phyloP scores from a whole-genome alignment of 2,888 invertebrate species.

The Pinctada fucata region DNA sequence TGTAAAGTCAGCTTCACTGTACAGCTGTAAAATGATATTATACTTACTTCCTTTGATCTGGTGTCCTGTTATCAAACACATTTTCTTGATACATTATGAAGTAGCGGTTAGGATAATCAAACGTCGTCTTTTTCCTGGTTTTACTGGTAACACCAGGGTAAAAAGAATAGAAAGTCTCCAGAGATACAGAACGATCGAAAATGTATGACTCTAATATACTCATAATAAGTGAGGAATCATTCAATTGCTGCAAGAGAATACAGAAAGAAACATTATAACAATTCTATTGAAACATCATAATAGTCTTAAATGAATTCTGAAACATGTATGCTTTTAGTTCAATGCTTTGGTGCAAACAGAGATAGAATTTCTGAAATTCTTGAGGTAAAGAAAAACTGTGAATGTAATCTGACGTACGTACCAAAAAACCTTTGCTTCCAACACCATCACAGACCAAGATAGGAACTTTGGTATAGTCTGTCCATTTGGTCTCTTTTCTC shows the following conservation, averaged over 20 bases:
- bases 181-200: conserved; percentile 76
- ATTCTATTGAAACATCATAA: neutral
- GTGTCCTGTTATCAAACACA: conserved; percentile 39
- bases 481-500: conserved; percentile 94
- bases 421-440: conserved; percentile 75
- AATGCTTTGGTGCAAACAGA: no score
- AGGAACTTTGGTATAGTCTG: conserved; percentile 95
- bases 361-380: no score
- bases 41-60: conserved; percentile 63
- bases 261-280: neutral
- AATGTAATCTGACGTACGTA: conserved; percentile 46
- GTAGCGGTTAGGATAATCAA: conserved; percentile 74
- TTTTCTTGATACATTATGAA: conserved; percentile 72
- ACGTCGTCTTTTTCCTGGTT: conserved; percentile 69
- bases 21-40: no score
- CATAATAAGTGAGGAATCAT: conserved; percentile 96
- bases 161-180: conserved; percentile 80
- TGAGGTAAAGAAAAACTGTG: no score
- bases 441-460: conserved; percentile 86
- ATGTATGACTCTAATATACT: conserved; percentile 90
- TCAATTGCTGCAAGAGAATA: conserved; percentile 83
- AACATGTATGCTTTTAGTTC: no score
- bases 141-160: conserved; percentile 68
- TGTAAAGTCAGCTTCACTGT: no score
- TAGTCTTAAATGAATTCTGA: no score